Evolutionary conservation across 2,888 invertebrate genomes (phyloP).

Genomic region (Agelastica alni): DNA sequence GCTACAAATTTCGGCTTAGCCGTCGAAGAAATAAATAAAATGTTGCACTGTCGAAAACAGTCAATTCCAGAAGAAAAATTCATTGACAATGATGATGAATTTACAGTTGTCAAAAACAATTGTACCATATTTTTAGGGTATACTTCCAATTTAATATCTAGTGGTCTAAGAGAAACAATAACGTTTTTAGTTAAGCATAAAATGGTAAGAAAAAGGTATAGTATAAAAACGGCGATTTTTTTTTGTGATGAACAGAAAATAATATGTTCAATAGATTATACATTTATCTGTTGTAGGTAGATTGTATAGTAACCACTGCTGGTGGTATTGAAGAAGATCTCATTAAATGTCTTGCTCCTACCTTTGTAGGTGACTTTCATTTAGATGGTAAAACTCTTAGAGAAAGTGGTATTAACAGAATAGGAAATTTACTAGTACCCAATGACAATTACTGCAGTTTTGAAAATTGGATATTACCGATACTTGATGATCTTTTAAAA

Average conservation of each 20-base stretch:
- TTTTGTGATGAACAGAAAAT: too few species aligned
- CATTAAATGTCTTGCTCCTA: constrained; percentile 96
- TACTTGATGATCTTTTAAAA: constrained; percentile 84
- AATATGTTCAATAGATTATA: constrained; percentile 7
- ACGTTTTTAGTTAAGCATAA: constrained; percentile 68
- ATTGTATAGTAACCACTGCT: constrained; percentile 96
- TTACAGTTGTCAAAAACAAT: constrained; percentile 73
- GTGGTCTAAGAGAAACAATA: constrained; percentile 90
- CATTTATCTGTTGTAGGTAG: constrained; percentile 64
- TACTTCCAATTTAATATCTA: constrained; percentile 96
- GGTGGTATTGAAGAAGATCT: constrained; percentile 99
- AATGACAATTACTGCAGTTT: constrained; percentile 92
- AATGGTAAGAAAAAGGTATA: constrained; percentile 62
- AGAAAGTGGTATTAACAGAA: constrained; percentile 81
- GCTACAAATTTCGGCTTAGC: constrained; percentile 94
- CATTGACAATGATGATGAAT: constrained; percentile 75
- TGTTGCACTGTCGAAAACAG: constrained; percentile 77
- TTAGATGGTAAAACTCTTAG: constrained; percentile 79
- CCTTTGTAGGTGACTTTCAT: constrained; percentile 89
- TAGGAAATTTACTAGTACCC: constrained; percentile 92
- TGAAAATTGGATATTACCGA: constrained; percentile 89
- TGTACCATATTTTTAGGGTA: constrained; percentile 89
- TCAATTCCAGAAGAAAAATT: constrained; percentile 71
- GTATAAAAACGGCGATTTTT: too few species aligned
- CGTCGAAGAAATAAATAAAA: constrained; percentile 88